Base-by-base conservation (phyloP, 1,140 invertebrate species). In the Coptotermes formosanus region DNA sequence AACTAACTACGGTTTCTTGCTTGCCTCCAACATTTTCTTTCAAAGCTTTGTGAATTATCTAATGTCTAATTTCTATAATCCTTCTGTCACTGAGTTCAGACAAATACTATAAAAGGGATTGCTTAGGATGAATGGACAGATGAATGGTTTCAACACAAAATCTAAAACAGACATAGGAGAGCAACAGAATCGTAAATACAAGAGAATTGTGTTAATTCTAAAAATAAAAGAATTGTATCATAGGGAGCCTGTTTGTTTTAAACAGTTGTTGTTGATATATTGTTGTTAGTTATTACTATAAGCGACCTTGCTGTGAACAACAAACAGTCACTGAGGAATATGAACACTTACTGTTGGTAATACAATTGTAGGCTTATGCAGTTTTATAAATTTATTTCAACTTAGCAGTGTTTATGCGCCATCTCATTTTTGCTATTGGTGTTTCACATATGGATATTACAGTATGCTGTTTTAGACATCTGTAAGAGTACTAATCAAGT, bases 201-300 rank as follows among this genome's bases (percentile, higher is more conserved):
- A n/a, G 64, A 75, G 64, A 64, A n/a, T 30, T 75, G 64, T 75
- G 64, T 75, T 75, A 75, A 75, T 75, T 75, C 64, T 75, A 75
- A 75, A 75, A 30, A 75, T 30, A 75, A 12, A 75, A 75, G n/a
- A 75, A 75, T 30, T 75, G 64, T 75, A 30, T 75, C n/a, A 75
- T 75, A 75, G 64, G 64, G 64, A 64, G 64, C 64, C 64, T 75
- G 64, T 75, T 75, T 75, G 64, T 75, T 75, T 75, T 75, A 75
- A 75, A 75, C 64, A 75, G 64, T 75, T 75, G 64, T 75, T 75
- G 64, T 75, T 75, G n/a, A 75, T 75, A 75, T 75, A 75, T 75
- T 75, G 64, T 75, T 75, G 64, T 75, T 75, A 75, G 64, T 75
- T 75, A 75, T 75, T 75, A 30, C 64, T 75, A 75, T 75, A 75